Conservation (phyloP, 2,797 vertebrate genomes). For the Anabacerthia variegaticeps region DNA sequence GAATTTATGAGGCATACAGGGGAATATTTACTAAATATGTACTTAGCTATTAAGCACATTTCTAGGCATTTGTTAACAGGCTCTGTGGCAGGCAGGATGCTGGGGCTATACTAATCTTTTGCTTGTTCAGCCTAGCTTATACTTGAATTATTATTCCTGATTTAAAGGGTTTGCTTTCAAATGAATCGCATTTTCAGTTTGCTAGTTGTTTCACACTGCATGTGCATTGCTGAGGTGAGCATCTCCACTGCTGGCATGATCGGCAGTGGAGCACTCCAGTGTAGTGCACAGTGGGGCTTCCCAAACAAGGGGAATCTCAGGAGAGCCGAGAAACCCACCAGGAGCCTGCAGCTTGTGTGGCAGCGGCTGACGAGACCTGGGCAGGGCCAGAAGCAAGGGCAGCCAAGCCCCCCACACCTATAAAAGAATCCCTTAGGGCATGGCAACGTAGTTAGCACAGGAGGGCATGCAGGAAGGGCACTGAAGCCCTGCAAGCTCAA, state of each 20-base stretch:
- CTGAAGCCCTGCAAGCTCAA: background rate
- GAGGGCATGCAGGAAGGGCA: background rate
- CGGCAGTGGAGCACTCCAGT: accelerated
- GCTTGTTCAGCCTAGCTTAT: background rate
- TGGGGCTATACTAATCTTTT: background rate
- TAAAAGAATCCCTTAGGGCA: background rate
- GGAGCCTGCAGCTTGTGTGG: accelerated
- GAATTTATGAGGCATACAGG: background rate
- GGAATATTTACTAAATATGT: background rate
- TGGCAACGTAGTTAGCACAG: background rate
- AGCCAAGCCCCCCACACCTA: accelerated
- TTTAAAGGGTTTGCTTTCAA: background rate
- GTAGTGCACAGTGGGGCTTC: background rate
- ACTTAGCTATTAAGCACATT: background rate
- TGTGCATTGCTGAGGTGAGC: background rate
- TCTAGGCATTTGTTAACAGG: background rate
- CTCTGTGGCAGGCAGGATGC: background rate
- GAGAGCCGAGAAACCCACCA: background rate
- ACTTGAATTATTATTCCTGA: background rate
- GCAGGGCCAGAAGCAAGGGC: background rate
- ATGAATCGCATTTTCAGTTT: background rate
- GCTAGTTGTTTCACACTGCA: background rate
- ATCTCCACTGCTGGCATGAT: background rate
- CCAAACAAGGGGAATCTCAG: background rate
- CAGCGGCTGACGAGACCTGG: too few relatives aligned